Conservation (phyloP, 1,140 invertebrate species). For the Brachionus koreanus region DNA sequence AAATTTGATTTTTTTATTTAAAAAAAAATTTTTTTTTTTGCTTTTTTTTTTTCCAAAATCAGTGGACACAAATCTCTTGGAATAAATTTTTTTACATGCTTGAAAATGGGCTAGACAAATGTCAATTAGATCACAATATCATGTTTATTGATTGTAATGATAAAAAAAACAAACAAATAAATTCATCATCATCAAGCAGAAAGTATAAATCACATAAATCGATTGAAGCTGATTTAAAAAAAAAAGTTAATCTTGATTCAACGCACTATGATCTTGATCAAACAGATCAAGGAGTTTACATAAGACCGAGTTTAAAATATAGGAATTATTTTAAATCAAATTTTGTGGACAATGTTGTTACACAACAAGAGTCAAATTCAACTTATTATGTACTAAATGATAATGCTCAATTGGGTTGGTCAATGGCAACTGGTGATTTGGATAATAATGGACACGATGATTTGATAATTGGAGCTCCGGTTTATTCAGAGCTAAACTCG, state of each 20-base stretch:
- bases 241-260: neutral
- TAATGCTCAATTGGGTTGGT: conserved; percentile 8
- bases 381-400: neutral
- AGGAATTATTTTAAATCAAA: neutral
- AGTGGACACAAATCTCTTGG: conserved; percentile 52
- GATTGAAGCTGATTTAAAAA: neutral
- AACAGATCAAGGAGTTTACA: neutral
- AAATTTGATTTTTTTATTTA: neutral
- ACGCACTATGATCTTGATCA: neutral
- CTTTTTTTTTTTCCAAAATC: conserved; percentile 18
- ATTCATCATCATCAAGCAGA: too few species aligned
- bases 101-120: conserved; percentile 47
- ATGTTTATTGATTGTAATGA: neutral
- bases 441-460: conserved; percentile 6
- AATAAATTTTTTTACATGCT: conserved; percentile 49
- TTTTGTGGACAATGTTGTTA: neutral
- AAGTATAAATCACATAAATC: too few species aligned
- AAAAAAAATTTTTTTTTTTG: neutral
- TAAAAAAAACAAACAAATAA: neutral
- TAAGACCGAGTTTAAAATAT: neutral
- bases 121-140: conserved; percentile 6
- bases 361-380: neutral
- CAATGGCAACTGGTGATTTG: neutral
- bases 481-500: neutral
- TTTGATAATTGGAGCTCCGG: conserved; percentile 15